Percentiles rank a stretch among this genome's conserved stretches.
Evolutionary conservation across 2,888 invertebrate species (phyloP).

Genomic region (Papilio elwesi): DNA sequence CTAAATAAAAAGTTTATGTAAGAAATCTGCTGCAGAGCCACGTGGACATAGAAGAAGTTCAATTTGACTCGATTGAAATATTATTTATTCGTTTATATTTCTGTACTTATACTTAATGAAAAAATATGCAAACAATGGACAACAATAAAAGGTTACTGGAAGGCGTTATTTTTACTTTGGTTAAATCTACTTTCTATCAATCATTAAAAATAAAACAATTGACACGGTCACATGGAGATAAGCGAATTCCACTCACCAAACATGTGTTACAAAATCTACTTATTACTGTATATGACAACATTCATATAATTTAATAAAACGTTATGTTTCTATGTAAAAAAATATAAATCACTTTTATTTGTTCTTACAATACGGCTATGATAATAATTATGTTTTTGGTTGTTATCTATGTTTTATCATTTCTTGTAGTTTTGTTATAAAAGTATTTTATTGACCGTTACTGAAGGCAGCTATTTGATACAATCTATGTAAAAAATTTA

Average conservation of each 20-base stretch:
- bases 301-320: conserved; percentile 23
- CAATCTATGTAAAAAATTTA: conserved; percentile 13
- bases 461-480: conserved; percentile 6
- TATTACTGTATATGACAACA: conserved; percentile 9
- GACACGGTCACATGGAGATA: background rate
- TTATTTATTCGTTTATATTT: too few relatives aligned
- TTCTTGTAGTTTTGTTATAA: background rate
- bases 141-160: conserved; percentile 1
- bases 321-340: conserved; percentile 32
- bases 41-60: background rate
- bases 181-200: background rate
- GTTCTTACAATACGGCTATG: conserved; percentile 9
- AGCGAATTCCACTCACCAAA: background rate
- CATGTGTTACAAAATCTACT: background rate
- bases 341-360: conserved; percentile 34
- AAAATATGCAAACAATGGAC: conserved; percentile 8
- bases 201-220: background rate
- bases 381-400: background rate
- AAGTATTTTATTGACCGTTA: conserved; percentile 1
- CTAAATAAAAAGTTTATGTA: too few relatives aligned
- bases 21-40: background rate
- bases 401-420: background rate
- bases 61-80: too few relatives aligned
- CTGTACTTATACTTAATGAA: background rate
- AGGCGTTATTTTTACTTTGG: conserved; percentile 8